Evolutionary conservation across 2,888 invertebrate genomes (phyloP), one percentile per base, ranked within the genome.

Genomic region (Chrysolina americana): DNA sequence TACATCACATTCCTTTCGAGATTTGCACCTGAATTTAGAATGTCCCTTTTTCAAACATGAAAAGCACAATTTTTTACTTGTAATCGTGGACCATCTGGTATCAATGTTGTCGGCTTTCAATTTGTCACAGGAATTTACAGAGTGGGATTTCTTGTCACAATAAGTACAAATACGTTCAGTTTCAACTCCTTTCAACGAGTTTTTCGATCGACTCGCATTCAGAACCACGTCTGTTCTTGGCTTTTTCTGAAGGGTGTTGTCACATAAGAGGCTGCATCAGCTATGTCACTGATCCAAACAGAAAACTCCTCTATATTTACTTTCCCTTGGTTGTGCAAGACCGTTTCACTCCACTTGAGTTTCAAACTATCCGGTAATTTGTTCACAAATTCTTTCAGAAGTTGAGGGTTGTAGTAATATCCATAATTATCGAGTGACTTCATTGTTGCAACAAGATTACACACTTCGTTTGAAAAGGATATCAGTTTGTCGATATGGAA

Each of bases 381-480:
- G 19, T 56, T n/a, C 56, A 23, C 56, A 56, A 56, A 19, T 11
- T 56, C 21, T 19, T 56, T 56, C 56, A 56, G 19, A 19, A 56
- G 56, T 19, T 56, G 56, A 21, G 56, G 56, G 19, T 56, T 56
- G 23, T n/a, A 56, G 21, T 17, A 56, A 56, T 56, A 13, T 56
- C 56, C 56, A 19, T 56, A 56, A 56, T 50, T 19, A 50, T 50
- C 50, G 17, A 50, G 50, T 50, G 50, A 50, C 50, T 50, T 50
- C 50, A 50, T 50, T 5, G 50, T 50, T 19, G 50, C 50, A 17
- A 50, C 50, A 11, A 50, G 50, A 50, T 50, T 17, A 19, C 23
- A 21, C 19, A 56, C 56, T 56, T 56, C 56, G n/a, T 56, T 56
- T 56, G 56, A 56, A 56, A 56, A 56, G 56, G 19, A 56, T 56